phyloP scores from a whole-genome alignment of 2,113 vertebrate genomes.

The Miniopterus natalensis region DNA sequence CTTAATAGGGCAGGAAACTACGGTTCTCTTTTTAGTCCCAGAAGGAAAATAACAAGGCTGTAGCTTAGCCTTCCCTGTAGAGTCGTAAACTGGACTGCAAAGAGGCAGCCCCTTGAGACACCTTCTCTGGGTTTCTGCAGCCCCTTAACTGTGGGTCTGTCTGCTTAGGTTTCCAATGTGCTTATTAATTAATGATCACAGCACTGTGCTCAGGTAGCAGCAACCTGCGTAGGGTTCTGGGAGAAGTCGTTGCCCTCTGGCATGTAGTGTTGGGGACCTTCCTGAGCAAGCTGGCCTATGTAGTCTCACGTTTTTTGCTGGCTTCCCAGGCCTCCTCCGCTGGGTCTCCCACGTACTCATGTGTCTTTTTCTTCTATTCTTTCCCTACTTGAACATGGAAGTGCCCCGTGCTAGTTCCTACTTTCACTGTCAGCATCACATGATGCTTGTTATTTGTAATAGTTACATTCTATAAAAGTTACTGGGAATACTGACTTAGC shows the following conservation, averaged over 20 bases:
- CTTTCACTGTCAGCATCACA: not conserved
- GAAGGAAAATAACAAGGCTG: constrained; percentile 83
- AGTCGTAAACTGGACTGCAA: constrained; percentile 82
- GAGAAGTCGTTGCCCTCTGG: not conserved
- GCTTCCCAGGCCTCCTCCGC: not conserved
- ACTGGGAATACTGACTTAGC: not conserved
- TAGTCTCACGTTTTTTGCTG: not conserved
- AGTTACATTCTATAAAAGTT: not conserved
- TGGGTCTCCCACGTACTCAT: not conserved
- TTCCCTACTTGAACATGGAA: not conserved
- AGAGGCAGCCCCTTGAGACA: constrained; percentile 81
- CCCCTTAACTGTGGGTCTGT: constrained; percentile 74
- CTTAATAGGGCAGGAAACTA: constrained; percentile 84
- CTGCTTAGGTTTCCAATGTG: constrained; percentile 64
- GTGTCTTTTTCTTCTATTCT: not conserved
- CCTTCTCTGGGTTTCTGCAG: constrained; percentile 57
- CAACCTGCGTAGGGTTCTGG: constrained; percentile 22
- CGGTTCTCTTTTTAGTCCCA: constrained; percentile 81
- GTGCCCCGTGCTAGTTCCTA: not conserved
- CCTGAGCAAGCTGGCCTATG: not conserved
- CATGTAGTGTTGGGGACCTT: not conserved
- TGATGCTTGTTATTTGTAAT: not conserved
- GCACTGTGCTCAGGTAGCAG: constrained; percentile 4
- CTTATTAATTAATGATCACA: constrained; percentile 75
- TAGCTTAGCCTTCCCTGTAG: constrained; percentile 78